phyloP scores from a whole-genome alignment of 1,140 invertebrate species.

The Orius laevigatus region DNA sequence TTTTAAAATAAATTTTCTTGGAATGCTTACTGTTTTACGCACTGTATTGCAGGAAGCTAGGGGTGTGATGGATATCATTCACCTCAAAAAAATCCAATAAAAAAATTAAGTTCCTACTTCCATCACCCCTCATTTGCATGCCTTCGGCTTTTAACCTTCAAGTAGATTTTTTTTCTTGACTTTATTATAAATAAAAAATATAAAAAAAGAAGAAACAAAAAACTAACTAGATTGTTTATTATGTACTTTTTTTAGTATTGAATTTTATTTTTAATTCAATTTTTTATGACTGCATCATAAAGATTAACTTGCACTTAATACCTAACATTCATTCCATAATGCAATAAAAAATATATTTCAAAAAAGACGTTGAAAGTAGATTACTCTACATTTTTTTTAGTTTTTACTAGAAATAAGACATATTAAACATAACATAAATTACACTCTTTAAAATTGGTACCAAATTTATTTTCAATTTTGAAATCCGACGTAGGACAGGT shows the following conservation, averaged over 20 bases:
- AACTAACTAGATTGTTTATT: conserved; percentile 9
- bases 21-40: conserved; percentile 3
- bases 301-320: neutral
- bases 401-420: conserved; percentile 7
- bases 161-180: conserved; percentile 10
- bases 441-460: neutral
- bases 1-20: conserved; percentile 7
- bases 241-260: conserved; percentile 11
- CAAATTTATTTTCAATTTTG: too few relatives aligned
- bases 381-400: conserved; percentile 3
- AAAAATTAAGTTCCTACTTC: conserved; percentile 13
- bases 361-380: too few relatives aligned
- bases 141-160: conserved; percentile 12
- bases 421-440: conserved; percentile 2
- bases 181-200: conserved; percentile 6
- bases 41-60: conserved; percentile 2
- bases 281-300: conserved; percentile 9
- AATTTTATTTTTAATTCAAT: conserved; percentile 12
- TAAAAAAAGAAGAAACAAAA: conserved; percentile 8
- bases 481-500: conserved; percentile 1
- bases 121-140: conserved; percentile 15
- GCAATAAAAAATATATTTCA: conserved; percentile 9
- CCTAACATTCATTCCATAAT: conserved; percentile 8
- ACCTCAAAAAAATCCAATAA: neutral
- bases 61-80: conserved; percentile 2